Evolutionary conservation across 2,888 invertebrate species (phyloP), one percentile per base, ranked within the genome.

Genomic region (Odontothrips loti): DNA sequence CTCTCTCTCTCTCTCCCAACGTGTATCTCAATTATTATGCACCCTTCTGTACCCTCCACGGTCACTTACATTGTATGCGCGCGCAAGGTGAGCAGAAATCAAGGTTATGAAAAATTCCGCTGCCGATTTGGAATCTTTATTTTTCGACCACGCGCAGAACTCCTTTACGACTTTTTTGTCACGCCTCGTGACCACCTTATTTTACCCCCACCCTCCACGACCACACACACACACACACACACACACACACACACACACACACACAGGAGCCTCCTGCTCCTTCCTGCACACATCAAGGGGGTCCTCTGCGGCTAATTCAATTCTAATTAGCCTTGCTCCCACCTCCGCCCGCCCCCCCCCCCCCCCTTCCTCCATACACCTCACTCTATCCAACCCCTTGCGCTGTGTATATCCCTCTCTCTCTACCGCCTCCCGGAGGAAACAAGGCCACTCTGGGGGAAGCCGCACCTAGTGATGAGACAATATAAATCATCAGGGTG

Each of bases 401-500:
- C 34, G 34, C 34, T 43, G 34, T 75, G 12, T 75, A 10, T 75
- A 9, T 75, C 68, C 27, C 23, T 75, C 27, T 27, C 68, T 27
- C 23, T 75, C 68, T 23, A 17, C 68, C 23, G n/a, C 23, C 23
- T 68, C 58, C 20, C 58, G 20, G 58, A 17, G 20, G 58, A 20
- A 20, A 58, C 58, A 20, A 58, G 58, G 15, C 58, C 20, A 17
- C 20, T 15, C 58, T 58, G 20, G 58, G 20, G 58, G 58, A 43
- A 58, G 58, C 58, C 58, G n/a, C n/a, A 58, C 58, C 58, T 58
- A 58, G 34, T 43, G 34, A 43, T 43, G 34, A 43, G 58, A 58
- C 58, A 58, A 58, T 58, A 58, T 58, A 58, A 58, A 58, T 58
- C 58, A 58, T 58, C 58, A 58, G 20, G 58, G 58, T 43, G 34